Base-by-base conservation (phyloP, 2,888 invertebrate genomes). In the Hyles lineata region DNA sequence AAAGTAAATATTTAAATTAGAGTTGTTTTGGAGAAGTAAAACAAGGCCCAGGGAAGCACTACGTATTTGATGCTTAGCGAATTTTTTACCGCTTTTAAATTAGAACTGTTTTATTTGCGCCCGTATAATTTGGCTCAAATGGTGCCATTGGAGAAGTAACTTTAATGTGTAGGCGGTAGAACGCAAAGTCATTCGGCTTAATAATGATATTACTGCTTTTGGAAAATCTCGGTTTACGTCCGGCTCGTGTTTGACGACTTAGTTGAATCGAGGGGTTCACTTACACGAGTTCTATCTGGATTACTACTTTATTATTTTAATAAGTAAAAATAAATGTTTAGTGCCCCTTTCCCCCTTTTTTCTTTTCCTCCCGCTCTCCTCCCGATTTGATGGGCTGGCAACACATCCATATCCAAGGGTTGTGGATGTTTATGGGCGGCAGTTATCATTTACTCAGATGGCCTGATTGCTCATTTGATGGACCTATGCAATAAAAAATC, bases 211-310 rank as follows among this genome's bases (percentile, higher is more conserved):
- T 35, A 43, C 55, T 35, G n/a, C 63, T 63, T 35, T 19, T 15
- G 35, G 35, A n/a, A 43, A 63, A 63, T 63, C 63, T 21, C 63
- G 21, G 25, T 75, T 63, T 71, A 72, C 73, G 76, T 76, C 74
- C 73, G 73, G 74, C 74, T 77, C 75, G 76, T 73, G 73, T 78
- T 80, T 77, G 77, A 74, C 76, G 74, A 21, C 63, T 63, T 63
- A 63, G 63, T 63, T 11, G 43, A 21, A 63, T 63, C 35, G 63
- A 43, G 63, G 11, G 63, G n/a, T 63, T 19, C 32, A 62, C 29
- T 32, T 35, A 63, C 63, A 63, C 63, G 63, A 17, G 32, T 63
- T 11, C 43, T 63, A 43, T 63, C 43, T 63, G 63, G 43, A 21
- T 32, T 29, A 63, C 35, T 9, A 7, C 32, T 43, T 9, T 11